phyloP scores from a whole-genome alignment of 2,888 invertebrate genomes.

The Allacma fusca region DNA sequence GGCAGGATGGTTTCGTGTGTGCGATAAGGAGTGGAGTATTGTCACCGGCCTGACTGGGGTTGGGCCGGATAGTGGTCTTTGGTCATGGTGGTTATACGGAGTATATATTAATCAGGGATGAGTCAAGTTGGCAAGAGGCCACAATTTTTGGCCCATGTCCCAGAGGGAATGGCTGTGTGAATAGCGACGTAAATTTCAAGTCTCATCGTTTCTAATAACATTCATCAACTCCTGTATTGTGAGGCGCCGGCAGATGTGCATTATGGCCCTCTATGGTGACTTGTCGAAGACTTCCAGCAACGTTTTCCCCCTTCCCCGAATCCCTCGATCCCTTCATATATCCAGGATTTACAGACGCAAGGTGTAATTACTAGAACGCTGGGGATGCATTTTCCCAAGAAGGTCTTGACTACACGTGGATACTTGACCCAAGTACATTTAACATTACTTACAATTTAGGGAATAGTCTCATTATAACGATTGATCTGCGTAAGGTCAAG shows the following conservation, averaged over 20 bases:
- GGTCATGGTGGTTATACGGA: neutral
- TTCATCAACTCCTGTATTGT: conserved; percentile 1
- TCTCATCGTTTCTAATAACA: conserved; percentile 16
- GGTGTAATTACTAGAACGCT: too few relatives aligned
- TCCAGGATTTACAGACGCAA: too few relatives aligned
- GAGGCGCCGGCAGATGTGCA: conserved; percentile 11
- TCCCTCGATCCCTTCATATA: neutral
- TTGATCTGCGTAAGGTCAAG: too few relatives aligned
- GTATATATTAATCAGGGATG: conserved; percentile 12
- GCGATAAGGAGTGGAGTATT: too few relatives aligned
- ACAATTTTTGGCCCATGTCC: conserved; percentile 12
- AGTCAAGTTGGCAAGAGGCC: conserved; percentile 4
- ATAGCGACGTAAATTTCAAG: conserved; percentile 12
- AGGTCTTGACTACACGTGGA: too few relatives aligned
- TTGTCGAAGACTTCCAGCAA: neutral
- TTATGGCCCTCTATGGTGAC: conserved; percentile 8
- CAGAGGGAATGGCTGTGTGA: conserved; percentile 3
- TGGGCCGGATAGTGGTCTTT: too few relatives aligned
- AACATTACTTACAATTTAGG: too few relatives aligned
- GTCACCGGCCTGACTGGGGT: too few relatives aligned
- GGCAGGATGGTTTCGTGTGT: too few relatives aligned
- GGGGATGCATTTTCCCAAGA: too few relatives aligned
- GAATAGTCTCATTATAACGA: too few relatives aligned
- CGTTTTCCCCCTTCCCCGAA: neutral
- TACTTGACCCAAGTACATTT: too few relatives aligned